phyloP scores from a whole-genome alignment of 2,113 vertebrate genomes.

The Acanthisitta chloris region DNA sequence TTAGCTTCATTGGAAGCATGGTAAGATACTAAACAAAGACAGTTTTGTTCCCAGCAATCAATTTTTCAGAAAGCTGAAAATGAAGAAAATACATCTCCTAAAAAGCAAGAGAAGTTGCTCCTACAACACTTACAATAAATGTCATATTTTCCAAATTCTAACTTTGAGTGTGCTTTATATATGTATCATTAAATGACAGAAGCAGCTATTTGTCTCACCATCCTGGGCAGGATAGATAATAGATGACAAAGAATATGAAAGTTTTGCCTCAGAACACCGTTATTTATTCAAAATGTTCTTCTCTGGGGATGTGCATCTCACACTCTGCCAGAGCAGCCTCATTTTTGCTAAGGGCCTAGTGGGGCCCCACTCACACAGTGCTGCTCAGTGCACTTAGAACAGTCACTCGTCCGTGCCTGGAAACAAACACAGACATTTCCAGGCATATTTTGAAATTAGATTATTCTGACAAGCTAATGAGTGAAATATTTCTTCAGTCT shows the following conservation, averaged over 20 bases:
- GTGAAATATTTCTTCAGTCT: not conserved
- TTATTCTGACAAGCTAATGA: not conserved
- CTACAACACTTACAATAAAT: not conserved
- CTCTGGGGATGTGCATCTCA: not conserved
- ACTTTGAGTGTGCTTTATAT: not conserved
- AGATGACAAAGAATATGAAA: not conserved
- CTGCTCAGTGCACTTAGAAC: not conserved
- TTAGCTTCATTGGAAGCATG: not conserved
- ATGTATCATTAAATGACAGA: not conserved
- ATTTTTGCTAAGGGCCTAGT: not conserved
- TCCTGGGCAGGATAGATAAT: not conserved
- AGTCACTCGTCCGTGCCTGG: not conserved
- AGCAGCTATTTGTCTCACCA: not conserved
- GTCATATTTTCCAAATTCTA: not conserved
- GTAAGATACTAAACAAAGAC: not conserved
- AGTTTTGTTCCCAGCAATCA: not conserved
- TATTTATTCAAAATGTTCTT: not conserved
- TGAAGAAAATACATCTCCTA: not conserved
- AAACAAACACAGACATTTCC: not conserved
- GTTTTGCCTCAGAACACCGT: not conserved
- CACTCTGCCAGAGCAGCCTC: not conserved
- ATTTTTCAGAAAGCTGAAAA: not conserved
- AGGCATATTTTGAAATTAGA: not conserved
- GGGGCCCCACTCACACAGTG: accelerated
- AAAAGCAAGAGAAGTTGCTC: not conserved